A percentile compares a stretch with the other conserved stretches of the same genome.
Conservation (phyloP, 2,113 vertebrate genomes). For the Gobius niger region DNA sequence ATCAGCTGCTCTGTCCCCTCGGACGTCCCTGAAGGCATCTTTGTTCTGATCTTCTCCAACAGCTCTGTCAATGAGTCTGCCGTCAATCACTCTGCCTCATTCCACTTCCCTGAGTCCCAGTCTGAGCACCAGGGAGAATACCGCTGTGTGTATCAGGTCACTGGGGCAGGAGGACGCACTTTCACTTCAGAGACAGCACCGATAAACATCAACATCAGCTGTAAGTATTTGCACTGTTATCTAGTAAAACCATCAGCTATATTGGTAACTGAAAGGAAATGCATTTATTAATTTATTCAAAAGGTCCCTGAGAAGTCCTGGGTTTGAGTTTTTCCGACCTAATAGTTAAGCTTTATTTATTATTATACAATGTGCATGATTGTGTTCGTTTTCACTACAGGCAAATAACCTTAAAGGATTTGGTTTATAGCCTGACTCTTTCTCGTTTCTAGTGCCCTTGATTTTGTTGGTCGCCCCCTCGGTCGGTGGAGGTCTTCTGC, state of each 20-base stretch:
- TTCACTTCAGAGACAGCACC: neutral
- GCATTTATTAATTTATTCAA: too few species aligned
- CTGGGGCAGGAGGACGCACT: neutral
- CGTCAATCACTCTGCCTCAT: conserved; percentile 1
- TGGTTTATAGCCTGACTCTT: neutral
- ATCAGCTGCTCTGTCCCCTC: neutral
- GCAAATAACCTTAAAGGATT: too few species aligned
- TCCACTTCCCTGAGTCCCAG: neutral
- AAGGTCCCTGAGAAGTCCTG: too few species aligned
- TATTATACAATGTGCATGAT: too few species aligned
- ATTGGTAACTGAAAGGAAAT: too few species aligned
- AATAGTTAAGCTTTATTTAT: too few species aligned
- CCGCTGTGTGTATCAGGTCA: conserved; percentile 5
- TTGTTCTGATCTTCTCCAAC: neutral
- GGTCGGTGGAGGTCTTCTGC: neutral
- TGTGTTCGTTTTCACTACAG: too few species aligned
- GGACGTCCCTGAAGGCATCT: neutral
- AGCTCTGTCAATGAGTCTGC: neutral
- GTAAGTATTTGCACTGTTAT: neutral
- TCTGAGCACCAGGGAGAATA: neutral
- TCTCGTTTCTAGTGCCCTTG: neutral
- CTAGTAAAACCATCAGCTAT: neutral
- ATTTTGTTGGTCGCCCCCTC: neutral
- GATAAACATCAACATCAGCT: neutral
- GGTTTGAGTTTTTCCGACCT: too few species aligned